Evolutionary conservation across 1,140 invertebrate species (phyloP), one percentile per base, ranked within the genome.

Genomic region (Zeugodacus cucurbitae): DNA sequence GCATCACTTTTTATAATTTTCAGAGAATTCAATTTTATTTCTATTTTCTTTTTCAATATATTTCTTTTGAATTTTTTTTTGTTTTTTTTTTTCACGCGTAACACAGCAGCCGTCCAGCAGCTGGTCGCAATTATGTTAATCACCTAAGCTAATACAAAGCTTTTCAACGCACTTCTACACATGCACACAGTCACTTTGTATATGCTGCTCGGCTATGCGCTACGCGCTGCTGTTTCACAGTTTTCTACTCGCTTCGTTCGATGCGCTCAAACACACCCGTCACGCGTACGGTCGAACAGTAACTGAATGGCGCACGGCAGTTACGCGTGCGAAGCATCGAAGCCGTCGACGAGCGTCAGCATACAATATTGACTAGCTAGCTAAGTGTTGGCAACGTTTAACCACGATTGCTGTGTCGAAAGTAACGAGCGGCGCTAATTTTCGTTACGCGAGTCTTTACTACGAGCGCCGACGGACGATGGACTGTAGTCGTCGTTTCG

Each of bases 281-380:
- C 74, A 82, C 74, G 74, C 41, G 41, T 41, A 82, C 74, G 74
- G 74, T 82, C 74, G 74, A 82, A 82, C 74, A 82, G 41, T 82
- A 82, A 82, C 74, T 82, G 74, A 82, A 26, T 22, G 41, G 74
- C 44, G 74, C 34, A 82, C 48, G 22, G 41, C 14, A 17, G 74
- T 4, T n/a, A 82, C 44, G 74, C 74, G 74, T 82, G 41, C 74
- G 74, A 82, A 48, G 26, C 41, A 82, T 26, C 41, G n/a, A n/a
- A n/a, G 41, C 34, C 34, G 67, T 74, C 74, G 41, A 14, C 74
- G 41, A 82, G 41, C 41, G 44, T 3, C 41, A 41, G 20, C 74
- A 82, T 14, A 48, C 8, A 44, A 44, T 26, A 82, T 6, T 22
- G 70, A 34, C 37, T 29, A 48, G 20, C 74, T n/a, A 82, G 41